A percentile compares a stretch with the other conserved stretches of the same genome.
These are phyloP conservation scores for Galeruca laticollis DNA, from an alignment of 2,888 invertebrate genomes.

Conservation along the genomic window DNA sequence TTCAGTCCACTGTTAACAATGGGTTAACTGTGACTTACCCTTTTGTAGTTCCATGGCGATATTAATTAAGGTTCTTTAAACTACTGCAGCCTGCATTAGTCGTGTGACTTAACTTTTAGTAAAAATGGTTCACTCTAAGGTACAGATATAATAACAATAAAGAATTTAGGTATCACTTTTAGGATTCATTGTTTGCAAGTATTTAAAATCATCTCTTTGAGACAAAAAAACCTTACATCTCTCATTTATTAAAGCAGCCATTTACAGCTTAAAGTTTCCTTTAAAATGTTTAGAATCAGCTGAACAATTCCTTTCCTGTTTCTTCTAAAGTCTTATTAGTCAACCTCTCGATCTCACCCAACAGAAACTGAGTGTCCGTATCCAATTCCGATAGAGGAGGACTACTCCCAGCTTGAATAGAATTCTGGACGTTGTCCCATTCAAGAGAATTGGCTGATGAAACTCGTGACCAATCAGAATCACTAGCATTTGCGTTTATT, in stretches of 20 bases:
- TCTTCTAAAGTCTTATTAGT: conserved; percentile 76
- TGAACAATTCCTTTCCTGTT: conserved; percentile 69
- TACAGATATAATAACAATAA: background rate
- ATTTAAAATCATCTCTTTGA: background rate
- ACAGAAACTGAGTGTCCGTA: conserved; percentile 74
- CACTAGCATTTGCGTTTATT: conserved; percentile 55
- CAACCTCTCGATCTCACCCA: conserved; percentile 76
- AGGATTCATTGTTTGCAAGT: too few relatives aligned
- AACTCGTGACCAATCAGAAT: conserved; percentile 72
- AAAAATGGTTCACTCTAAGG: too few relatives aligned
- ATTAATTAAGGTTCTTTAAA: too few relatives aligned
- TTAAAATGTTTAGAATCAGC: conserved; percentile 55
- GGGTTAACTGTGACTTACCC: too few relatives aligned
- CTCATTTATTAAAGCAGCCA: background rate
- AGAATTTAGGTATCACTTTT: background rate
- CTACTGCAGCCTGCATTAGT: too few relatives aligned
- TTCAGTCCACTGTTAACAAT: too few relatives aligned
- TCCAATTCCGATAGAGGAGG: conserved; percentile 70
- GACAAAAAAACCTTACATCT: background rate
- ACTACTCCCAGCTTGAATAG: conserved; percentile 55
- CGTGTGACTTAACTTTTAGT: too few relatives aligned
- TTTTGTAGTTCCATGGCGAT: too few relatives aligned
- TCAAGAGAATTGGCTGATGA: conserved; percentile 77
- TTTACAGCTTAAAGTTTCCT: background rate
- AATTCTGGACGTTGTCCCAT: conserved; percentile 74